A percentile compares a stretch with the other conserved stretches of the same genome.
phyloP scores from a whole-genome alignment of 1,140 invertebrate species.

The Mya arenaria region DNA sequence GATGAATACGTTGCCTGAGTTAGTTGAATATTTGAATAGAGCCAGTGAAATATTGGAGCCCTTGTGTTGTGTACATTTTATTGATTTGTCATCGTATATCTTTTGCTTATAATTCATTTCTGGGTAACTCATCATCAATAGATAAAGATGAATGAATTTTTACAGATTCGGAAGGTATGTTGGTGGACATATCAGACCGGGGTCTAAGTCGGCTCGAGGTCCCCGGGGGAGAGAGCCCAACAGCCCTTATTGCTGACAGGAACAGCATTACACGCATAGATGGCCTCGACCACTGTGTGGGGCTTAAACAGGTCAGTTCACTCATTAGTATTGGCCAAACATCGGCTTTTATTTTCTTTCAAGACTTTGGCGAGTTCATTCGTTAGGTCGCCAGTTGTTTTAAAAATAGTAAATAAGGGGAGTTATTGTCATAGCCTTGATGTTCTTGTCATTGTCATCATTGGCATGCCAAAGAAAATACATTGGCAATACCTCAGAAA shows the following conservation, averaged over 20 bases:
- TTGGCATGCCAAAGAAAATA: too few species aligned
- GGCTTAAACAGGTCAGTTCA: conserved; percentile 89
- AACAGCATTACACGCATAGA: conserved; percentile 93
- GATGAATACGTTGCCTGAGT: too few species aligned
- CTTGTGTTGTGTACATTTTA: not conserved
- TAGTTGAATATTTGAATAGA: not conserved
- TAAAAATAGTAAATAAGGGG: too few species aligned
- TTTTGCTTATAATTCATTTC: not conserved
- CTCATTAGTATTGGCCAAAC: too few species aligned
- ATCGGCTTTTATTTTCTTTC: too few species aligned
- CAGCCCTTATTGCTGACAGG: conserved; percentile 90
- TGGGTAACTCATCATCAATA: not conserved
- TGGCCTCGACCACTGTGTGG: conserved; percentile 90
- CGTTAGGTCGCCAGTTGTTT: too few species aligned
- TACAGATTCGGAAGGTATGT: conserved; percentile 66
- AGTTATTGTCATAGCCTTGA: too few species aligned
- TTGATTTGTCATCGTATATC: not conserved
- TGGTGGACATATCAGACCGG: conserved; percentile 80
- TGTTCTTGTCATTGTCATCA: too few species aligned
- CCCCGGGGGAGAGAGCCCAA: conserved; percentile 82
- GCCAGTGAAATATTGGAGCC: not conserved
- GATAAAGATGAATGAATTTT: not conserved
- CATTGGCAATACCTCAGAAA: too few species aligned
- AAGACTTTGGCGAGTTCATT: too few species aligned
- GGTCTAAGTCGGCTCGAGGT: conserved; percentile 81